A percentile compares a stretch with the other conserved stretches of the same genome.
These are phyloP conservation scores for Pycnomerus fuliginosus DNA, from an alignment of 2,888 invertebrate species.

Conservation along the genomic window DNA sequence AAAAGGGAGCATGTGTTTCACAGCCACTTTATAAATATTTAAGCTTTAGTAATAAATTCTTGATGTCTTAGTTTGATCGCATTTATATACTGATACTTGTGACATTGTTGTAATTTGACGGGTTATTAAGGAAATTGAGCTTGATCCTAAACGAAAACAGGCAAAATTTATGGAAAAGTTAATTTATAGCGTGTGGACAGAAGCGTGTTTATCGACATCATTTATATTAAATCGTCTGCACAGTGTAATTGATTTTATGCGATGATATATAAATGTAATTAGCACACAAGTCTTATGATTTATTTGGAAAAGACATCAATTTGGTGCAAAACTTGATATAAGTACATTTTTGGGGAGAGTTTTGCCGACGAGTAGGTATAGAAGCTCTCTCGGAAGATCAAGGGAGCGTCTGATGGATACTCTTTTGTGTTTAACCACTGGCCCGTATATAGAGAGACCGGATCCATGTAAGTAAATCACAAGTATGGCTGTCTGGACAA, in stretches of 20 bases:
- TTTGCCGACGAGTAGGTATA: neutral
- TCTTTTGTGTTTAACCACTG: slow-evolving; percentile 49
- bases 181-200: slow-evolving; percentile 39
- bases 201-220: slow-evolving; percentile 38
- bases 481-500: slow-evolving; percentile 11
- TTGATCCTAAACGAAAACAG: slow-evolving; percentile 24
- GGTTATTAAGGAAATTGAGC: slow-evolving; percentile 10
- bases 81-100: too few species aligned
- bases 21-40: too few species aligned
- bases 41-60: too few species aligned
- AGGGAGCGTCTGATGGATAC: slow-evolving; percentile 45
- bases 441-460: slow-evolving; percentile 46
- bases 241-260: slow-evolving; percentile 36
- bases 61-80: too few species aligned
- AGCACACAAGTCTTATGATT: slow-evolving; percentile 27
- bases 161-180: slow-evolving; percentile 32
- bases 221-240: slow-evolving; percentile 36
- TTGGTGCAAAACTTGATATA: slow-evolving; percentile 25
- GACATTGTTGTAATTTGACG: slow-evolving; percentile 5
- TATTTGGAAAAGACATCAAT: slow-evolving; percentile 30
- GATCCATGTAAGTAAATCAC: slow-evolving; percentile 46
- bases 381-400: slow-evolving; percentile 35
- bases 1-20: too few species aligned
- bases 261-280: slow-evolving; percentile 35
- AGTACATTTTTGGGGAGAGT: neutral